Evolutionary conservation across 2,888 invertebrate genomes (phyloP).

Genomic region (Ochlodes sylvanus): DNA sequence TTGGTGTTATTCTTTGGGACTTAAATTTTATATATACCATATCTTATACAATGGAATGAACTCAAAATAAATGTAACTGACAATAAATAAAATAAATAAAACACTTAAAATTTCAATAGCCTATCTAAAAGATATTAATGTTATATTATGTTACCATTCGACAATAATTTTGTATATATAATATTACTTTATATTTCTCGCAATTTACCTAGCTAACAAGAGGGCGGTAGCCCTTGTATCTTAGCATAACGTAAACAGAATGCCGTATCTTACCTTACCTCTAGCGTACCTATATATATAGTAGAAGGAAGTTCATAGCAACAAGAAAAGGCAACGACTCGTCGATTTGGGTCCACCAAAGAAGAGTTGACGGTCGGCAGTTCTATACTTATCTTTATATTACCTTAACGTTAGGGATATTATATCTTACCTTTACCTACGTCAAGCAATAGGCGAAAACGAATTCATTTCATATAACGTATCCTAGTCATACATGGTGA

Average conservation of each 20-base stretch:
- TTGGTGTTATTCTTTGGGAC: conserved; percentile 73
- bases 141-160: conserved; percentile 50
- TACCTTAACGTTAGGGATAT: conserved; percentile 60
- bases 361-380: conserved; percentile 47
- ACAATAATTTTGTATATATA: conserved; percentile 68
- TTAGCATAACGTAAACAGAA: conserved; percentile 58
- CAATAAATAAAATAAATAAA: conserved; percentile 46
- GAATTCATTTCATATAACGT: conserved; percentile 56
- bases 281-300: conserved; percentile 56
- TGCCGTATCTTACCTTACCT: conserved; percentile 54
- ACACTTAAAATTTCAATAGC: conserved; percentile 67
- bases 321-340: conserved; percentile 67
- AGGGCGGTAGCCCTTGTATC: conserved; percentile 35
- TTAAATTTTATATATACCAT: conserved; percentile 64
- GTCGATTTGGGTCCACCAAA: conserved; percentile 46
- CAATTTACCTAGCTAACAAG: conserved; percentile 73
- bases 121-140: conserved; percentile 71
- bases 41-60: conserved; percentile 55
- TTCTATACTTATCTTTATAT: conserved; percentile 45
- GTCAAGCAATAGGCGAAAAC: conserved; percentile 70
- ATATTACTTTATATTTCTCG: conserved; percentile 69
- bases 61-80: conserved; percentile 45
- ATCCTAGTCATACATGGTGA: conserved; percentile 59
- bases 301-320: conserved; percentile 70
- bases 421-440: conserved; percentile 59